Conservation (phyloP, 2,113 vertebrate genomes). For the Neoarius graeffei region DNA sequence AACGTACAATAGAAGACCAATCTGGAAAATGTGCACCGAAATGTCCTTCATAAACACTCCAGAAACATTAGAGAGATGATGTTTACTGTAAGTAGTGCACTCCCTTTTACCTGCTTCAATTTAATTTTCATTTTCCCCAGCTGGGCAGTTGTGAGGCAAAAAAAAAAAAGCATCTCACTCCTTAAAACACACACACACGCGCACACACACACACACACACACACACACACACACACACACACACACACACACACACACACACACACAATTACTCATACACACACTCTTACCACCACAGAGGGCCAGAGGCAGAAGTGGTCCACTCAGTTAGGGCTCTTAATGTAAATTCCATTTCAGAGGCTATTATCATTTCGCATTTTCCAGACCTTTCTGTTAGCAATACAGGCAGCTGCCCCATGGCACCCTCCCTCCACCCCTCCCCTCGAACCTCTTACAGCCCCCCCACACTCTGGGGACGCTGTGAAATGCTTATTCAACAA, state of each 20-base stretch:
- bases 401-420: slow-evolving; percentile 44
- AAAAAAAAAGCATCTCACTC: slow-evolving; percentile 42
- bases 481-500: slow-evolving; percentile 84
- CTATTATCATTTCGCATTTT: slow-evolving; percentile 73
- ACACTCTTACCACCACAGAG: slow-evolving; percentile 60
- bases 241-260: slow-evolving; percentile 61
- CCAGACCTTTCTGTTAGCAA: slow-evolving; percentile 65
- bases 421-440: slow-evolving; percentile 31
- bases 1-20: slow-evolving; percentile 37
- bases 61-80: slow-evolving; percentile 45
- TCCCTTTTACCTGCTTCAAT: slow-evolving; percentile 51
- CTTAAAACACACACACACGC: slow-evolving; percentile 61
- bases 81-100: slow-evolving; percentile 48
- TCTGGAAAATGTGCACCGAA: slow-evolving; percentile 37
- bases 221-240: slow-evolving; percentile 66
- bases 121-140: slow-evolving; percentile 52
- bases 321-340: slow-evolving; percentile 78
- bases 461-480: slow-evolving; percentile 68
- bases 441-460: slow-evolving; percentile 56
- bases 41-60: slow-evolving; percentile 42
- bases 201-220: slow-evolving; percentile 59
- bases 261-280: slow-evolving; percentile 56
- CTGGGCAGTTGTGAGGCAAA: slow-evolving; percentile 40
- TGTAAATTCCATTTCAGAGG: slow-evolving; percentile 81
- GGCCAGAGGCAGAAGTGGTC: slow-evolving; percentile 71